These are phyloP conservation scores for Hydractinia echinata DNA, from an alignment of 30 jellyfish, hydroid and myxozoan species.

Conservation along the genomic window DNA sequence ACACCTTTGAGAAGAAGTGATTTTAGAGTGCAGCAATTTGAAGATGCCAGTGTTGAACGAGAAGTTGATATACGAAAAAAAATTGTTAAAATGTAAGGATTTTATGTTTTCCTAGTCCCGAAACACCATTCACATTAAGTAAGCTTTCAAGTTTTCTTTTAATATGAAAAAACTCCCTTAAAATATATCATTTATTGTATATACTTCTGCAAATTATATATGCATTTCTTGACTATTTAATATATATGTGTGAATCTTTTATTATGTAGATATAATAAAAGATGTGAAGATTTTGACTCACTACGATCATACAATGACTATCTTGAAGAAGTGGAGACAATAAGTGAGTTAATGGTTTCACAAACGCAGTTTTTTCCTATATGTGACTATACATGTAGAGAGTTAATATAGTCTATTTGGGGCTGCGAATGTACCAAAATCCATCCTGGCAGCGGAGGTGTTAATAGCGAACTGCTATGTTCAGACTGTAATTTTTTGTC, in stretches of 20 bases:
- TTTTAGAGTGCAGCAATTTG: conserved; percentile 86
- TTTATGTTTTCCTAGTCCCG: neutral
- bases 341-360: conserved; percentile 26
- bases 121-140: neutral
- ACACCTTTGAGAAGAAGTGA: conserved; percentile 90
- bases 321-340: conserved; percentile 82
- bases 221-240: neutral
- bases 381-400: neutral
- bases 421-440: too few species aligned
- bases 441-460: too few species aligned
- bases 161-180: neutral
- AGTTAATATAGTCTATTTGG: too few species aligned
- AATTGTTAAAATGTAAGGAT: conserved; percentile 48
- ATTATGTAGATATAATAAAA: conserved; percentile 53
- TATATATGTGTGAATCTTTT: neutral
- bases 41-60: conserved; percentile 79
- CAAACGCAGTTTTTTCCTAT: neutral
- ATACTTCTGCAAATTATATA: neutral
- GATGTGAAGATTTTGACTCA: conserved; percentile 77
- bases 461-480: too few species aligned
- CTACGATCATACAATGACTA: conserved; percentile 72
- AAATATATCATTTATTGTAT: too few species aligned
- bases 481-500: too few species aligned
- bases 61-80: conserved; percentile 87
- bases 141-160: neutral